Base-by-base conservation (phyloP, 2,797 vertebrate species). In the Orientallactaga sibirica region DNA sequence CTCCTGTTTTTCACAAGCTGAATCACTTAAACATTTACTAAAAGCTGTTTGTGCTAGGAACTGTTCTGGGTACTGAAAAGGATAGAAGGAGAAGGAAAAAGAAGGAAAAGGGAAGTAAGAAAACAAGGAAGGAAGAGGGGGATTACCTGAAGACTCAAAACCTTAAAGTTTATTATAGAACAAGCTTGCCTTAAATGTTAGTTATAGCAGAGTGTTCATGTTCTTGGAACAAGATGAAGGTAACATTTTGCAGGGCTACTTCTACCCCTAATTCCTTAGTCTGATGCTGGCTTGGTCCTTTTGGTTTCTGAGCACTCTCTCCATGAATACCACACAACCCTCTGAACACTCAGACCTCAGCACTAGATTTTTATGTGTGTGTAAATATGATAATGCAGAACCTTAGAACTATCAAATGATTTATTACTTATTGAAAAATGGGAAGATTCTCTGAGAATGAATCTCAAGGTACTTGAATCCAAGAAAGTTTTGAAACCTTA, bases 21-120 rank as follows among this genome's bases (percentile, higher is more conserved):
- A 92, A 62, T 91, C 74, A 89, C 52, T 58, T 58, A 93, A 92
- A 61, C 25, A 90, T 94, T 95, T 78, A 91, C 94, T 94, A 88
- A 92, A 95, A 91, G 62, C 3, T 79, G 12, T 70, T 92, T 95
- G 64, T 95, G 95, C 88, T 22, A 55, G 66, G 41, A 93, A 52
- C 14, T 89, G 5, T 89, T 89, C 70, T 87, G 15, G 27, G 14
- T 71, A 79, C 37, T 92, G 24, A 24, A 92, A 93, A 58, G 55
- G 78, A 73, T 0, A 85, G 20, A 14, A 75, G 10, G n/a, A 18
- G 43, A 37, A 37, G 33, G 33, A 37, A 37, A 37, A 37, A 4
- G 8, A 43, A 15, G 24, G 66, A 48, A 43, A 55, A 16, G 79
- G 5, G 43, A 33, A 55, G 8, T 19, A 37, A 33, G 2, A 11